Evolutionary conservation across 1,140 invertebrate genomes (phyloP), one percentile per base, ranked within the genome.

Genomic region (Ceratosolen fusciceps): DNA sequence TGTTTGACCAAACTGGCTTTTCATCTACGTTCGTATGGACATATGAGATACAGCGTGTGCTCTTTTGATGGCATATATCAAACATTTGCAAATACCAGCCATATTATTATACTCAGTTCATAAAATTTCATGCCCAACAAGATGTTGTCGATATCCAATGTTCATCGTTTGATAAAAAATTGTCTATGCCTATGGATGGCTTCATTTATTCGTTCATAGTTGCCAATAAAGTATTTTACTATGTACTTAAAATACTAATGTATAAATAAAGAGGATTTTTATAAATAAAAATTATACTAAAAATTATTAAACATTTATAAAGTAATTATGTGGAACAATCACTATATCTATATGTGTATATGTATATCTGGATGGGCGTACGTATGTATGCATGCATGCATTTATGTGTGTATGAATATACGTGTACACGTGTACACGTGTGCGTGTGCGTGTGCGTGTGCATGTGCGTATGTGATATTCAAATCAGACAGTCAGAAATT

Each of bases 1-100:
- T 65, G 58, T 34, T 19, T 62, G 60, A 65, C 31, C 60, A 65
- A 65, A 65, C 60, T 65, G 31, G 19, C 31, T 37, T 65, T 65
- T 31, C 60, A 37, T 65, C 60, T 65, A 65, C 34, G 31, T n/a
- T 65, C 60, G 10, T 37, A 65, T 65, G 60, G 60, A 37, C 31
- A 65, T 65, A 65, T 65, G 60, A n/a, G n/a, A 65, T 65, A 65
- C 60, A 37, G 60, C 34, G n/a, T 37, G 60, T 8, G 60, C 37
- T 37, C 31, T 65, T 65, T 37, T 31, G 60, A 34, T 37, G 31
- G 37, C 37, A 21, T 65, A 37, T 65, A 65, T 65, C 60, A 65
- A 31, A 65, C n/a, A 65, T 65, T 65, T 37, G 34, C 31, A 65
- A 65, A 65, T 65, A 34, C 24, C 21, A 62, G 60, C 24, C 29